Evolutionary conservation across 2,797 vertebrate species (phyloP).

Genomic region (Pseudochromis fuscus): DNA sequence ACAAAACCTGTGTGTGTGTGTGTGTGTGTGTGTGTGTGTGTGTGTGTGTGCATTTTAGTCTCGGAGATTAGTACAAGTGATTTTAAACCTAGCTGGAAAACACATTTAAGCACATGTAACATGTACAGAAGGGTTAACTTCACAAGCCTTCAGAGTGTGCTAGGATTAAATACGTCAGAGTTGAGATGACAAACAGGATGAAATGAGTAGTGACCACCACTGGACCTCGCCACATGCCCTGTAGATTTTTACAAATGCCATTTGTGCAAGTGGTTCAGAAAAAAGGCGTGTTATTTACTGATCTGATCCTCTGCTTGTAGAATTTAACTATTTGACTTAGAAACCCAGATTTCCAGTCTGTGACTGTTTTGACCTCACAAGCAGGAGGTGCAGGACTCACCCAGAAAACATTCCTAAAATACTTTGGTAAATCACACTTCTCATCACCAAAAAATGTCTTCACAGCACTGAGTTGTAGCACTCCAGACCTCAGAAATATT

Average conservation of each 20-base stretch:
- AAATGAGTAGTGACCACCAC: slow-evolving; percentile 48
- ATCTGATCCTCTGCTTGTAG: slow-evolving; percentile 19
- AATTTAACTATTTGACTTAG: slow-evolving; percentile 50
- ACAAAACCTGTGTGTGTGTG: not conserved
- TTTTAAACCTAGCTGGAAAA: slow-evolving; percentile 1
- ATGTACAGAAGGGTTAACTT: slow-evolving; percentile 13
- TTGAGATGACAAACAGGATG: slow-evolving; percentile 53
- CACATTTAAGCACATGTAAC: not conserved
- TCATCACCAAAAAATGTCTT: slow-evolving; percentile 60
- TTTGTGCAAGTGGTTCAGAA: slow-evolving; percentile 31
- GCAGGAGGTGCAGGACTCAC: slow-evolving; percentile 33
- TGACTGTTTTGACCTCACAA: slow-evolving; percentile 55
- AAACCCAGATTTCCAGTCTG: slow-evolving; percentile 54
- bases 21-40: not conserved
- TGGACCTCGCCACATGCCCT: slow-evolving; percentile 23
- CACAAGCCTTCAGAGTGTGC: slow-evolving; percentile 21
- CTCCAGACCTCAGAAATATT: slow-evolving; percentile 56
- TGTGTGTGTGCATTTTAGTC: not conserved
- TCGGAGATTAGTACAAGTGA: not conserved
- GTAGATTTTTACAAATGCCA: slow-evolving; percentile 23
- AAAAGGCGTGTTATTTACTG: slow-evolving; percentile 16
- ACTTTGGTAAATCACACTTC: slow-evolving; percentile 52
- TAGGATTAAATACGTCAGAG: slow-evolving; percentile 31
- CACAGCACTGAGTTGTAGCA: slow-evolving; percentile 62
- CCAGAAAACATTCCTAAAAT: slow-evolving; percentile 60